Evolutionary conservation across 2,888 invertebrate species (phyloP), one percentile per base, ranked within the genome.

Genomic region (Netelia fuscicornis): DNA sequence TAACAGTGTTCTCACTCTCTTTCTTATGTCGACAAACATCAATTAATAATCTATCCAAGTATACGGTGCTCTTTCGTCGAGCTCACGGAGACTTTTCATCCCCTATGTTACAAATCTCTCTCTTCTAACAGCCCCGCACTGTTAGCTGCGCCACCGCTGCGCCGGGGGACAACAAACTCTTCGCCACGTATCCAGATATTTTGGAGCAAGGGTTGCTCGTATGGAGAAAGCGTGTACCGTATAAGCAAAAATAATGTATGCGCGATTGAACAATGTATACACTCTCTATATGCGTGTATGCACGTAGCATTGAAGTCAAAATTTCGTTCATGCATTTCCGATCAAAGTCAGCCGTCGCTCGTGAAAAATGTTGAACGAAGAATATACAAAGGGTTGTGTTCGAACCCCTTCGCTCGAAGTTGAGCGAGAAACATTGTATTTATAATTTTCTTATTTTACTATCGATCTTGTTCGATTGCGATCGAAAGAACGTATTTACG

Each of bases 1-100:
- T 54, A 8, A 8, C 9, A 30, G 25, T 25, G 23, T 23, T 17
- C 25, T 44, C 17, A n/a, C 13, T 23, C 48, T 23, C 60, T 60
- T 20, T 56, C 23, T 74, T 64, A 52, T 52, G 54, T 83, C 77
- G 84, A 82, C 88, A 88, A 87, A 87, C 85, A 83, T 84, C 80
- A 85, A 87, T 88, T 86, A 87, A 87, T 87, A 87, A 87, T 81
- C 83, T 60, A 86, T 86, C 84, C 78, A 74, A 85, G 81, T 78
- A 20, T 77, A 48, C 8, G 23, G 17, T 25, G 20, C 48, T 44
- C 58, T 37, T 25, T 62, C 62, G 25, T 48, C 56, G 23, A 17
- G n/a, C 44, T 13, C 30, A 0, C 37, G 13, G 30, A 5, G 6
- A 9, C 71, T 68, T 58, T 62, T 62, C 13, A 9, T 37, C 37